Percentiles rank a stretch among this genome's conserved stretches.
These are phyloP conservation scores for Tethea ocularis DNA, from an alignment of 2,888 invertebrate genomes.

Conservation along the genomic window DNA sequence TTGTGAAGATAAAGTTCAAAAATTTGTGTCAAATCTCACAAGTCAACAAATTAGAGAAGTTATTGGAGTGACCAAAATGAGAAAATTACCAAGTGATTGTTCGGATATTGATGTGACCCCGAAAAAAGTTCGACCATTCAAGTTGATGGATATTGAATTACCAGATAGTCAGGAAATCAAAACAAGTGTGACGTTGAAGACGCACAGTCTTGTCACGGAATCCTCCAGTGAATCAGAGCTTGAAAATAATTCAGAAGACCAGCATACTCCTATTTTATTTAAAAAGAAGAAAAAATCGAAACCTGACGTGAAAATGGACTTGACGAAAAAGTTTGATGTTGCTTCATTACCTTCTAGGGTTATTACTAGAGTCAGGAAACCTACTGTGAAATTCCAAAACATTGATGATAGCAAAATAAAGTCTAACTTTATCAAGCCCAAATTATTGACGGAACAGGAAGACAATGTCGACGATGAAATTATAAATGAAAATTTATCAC, in stretches of 20 bases:
- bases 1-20: slow-evolving; percentile 36
- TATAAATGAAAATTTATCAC: slow-evolving; percentile 60
- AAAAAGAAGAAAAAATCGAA: slow-evolving; percentile 46
- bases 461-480: slow-evolving; percentile 60
- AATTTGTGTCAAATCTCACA: slow-evolving; percentile 42
- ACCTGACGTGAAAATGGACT: slow-evolving; percentile 50
- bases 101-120: slow-evolving; percentile 63
- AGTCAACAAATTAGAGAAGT: slow-evolving; percentile 45
- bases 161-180: slow-evolving; percentile 75
- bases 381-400: slow-evolving; percentile 50
- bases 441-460: slow-evolving; percentile 54
- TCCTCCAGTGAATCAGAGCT: slow-evolving; percentile 66
- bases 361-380: slow-evolving; percentile 65
- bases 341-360: slow-evolving; percentile 60
- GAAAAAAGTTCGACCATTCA: slow-evolving; percentile 51
- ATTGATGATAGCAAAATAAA: slow-evolving; percentile 15
- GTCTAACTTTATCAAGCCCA: slow-evolving; percentile 41
- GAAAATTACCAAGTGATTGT: slow-evolving; percentile 50
- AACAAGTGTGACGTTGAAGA: slow-evolving; percentile 42
- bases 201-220: slow-evolving; percentile 40
- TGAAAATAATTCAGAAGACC: slow-evolving; percentile 54
- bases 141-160: slow-evolving; percentile 59
- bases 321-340: slow-evolving; percentile 57
- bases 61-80: slow-evolving; percentile 40
- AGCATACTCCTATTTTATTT: slow-evolving; percentile 52